Evolutionary conservation across 2,797 vertebrate species (phyloP), one percentile per base, ranked within the genome.

Genomic region (Fistularia commersonii): DNA sequence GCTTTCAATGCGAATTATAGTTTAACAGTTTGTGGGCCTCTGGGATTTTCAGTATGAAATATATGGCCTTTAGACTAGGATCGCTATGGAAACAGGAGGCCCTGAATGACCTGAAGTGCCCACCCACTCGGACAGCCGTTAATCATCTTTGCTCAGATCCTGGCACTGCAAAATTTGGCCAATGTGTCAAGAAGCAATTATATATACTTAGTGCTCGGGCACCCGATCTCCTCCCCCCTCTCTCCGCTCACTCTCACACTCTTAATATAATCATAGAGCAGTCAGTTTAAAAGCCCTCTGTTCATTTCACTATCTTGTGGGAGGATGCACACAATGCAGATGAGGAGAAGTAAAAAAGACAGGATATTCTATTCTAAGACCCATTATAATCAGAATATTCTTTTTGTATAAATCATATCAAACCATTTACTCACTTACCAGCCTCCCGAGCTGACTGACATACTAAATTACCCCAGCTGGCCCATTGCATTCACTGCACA

Each of bases 111-210:
- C 81, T 65, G 84, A 72, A 73, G 80, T 86, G 65, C 87, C 85
- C 82, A 78, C 86, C 87, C 84, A 93, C 86, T 84, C 75, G 74
- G 90, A 89, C 87, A 90, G 83, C 87, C 87, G 88, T 93, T 94
- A 90, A 93, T 94, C 87, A 92, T 89, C 87, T 85, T 87, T 83
- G 74, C 81, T 79, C 84, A 90, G 91, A 93, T 91, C 89, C 86
- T 90, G 85, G 87, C 83, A 88, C 85, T 90, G 90, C 88, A 93
- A 90, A 93, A 92, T 89, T 89, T 88, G 87, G 87, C 81, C 89
- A 89, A 93, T 85, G 88, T 91, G 89, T 90, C 86, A 89, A 89
- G 89, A 88, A 90, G 89, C 89, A 92, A 92, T 92, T 92, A 91
- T 90, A 90, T 89, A 88, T 87, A 91, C 88, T 91, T 91, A 90